Percentiles rank a stretch among this genome's conserved stretches.
Conservation (phyloP, 2,888 invertebrate genomes). For the Clitarchus hookeri region DNA sequence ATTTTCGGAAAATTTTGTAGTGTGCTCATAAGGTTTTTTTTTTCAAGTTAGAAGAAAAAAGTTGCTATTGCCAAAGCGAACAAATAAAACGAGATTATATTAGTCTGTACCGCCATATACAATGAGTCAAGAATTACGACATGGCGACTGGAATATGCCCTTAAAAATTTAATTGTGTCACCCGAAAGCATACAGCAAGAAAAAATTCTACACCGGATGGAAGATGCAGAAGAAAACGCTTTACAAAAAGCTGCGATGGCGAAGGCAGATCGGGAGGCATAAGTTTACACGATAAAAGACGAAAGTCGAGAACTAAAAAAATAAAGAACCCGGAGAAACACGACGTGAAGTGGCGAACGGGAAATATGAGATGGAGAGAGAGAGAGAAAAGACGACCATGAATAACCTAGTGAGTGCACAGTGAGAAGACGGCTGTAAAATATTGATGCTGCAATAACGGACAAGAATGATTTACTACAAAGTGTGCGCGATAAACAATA, state of each 20-base stretch:
- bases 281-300: not conserved
- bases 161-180: not conserved
- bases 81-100: no score
- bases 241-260: no score
- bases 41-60: no score
- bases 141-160: not conserved
- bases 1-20: no score
- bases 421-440: not conserved
- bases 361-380: not conserved
- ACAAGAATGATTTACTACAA: constrained; percentile 1
- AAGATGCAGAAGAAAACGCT: not conserved
- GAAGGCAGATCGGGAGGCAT: not conserved
- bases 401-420: not conserved
- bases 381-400: not conserved
- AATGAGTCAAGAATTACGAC: no score
- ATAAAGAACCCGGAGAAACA: not conserved
- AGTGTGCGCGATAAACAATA: not conserved
- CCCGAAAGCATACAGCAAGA: not conserved
- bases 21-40: no score
- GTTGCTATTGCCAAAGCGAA: no score
- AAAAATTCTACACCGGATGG: not conserved
- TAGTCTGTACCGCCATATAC: no score
- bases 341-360: not conserved
- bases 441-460: not conserved
- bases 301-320: not conserved